These are phyloP conservation scores for Alloplasta piceator DNA, from an alignment of 2,888 invertebrate genomes.

Conservation along the genomic window DNA sequence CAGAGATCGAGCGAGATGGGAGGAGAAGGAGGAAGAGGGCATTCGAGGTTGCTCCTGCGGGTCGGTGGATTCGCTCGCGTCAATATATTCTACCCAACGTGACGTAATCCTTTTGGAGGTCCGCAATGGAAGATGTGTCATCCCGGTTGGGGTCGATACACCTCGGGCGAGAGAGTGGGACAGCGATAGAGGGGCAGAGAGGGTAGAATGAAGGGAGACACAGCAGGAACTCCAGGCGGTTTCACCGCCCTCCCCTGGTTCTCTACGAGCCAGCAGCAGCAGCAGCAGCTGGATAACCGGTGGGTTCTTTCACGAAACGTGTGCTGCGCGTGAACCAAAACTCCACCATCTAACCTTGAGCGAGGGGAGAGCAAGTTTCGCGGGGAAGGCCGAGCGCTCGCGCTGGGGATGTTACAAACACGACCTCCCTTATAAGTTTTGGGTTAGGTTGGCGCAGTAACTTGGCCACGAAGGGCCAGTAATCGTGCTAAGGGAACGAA, in stretches of 20 bases:
- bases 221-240: constrained; percentile 33
- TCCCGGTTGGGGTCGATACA: constrained; percentile 80
- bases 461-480: no score
- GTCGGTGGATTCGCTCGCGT: constrained; percentile 69
- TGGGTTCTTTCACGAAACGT: constrained; percentile 37
- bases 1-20: constrained; percentile 24
- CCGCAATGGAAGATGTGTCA: constrained; percentile 82
- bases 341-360: no score
- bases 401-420: neutral
- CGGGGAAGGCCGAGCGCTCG: neutral
- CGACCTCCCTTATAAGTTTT: no score
- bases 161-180: constrained; percentile 54
- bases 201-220: constrained; percentile 36
- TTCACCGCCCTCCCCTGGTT: constrained; percentile 20
- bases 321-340: neutral
- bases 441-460: no score
- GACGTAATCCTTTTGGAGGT: constrained; percentile 80
- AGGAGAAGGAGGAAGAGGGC: constrained; percentile 29
- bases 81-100: constrained; percentile 79
- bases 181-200: constrained; percentile 39
- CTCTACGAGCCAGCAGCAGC: neutral
- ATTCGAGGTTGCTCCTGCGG: constrained; percentile 59
- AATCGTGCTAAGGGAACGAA: no score
- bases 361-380: neutral
- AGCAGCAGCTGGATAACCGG: constrained; percentile 38